Conservation (phyloP, 2,888 invertebrate species). For the Oxyteleia sp. region DNA sequence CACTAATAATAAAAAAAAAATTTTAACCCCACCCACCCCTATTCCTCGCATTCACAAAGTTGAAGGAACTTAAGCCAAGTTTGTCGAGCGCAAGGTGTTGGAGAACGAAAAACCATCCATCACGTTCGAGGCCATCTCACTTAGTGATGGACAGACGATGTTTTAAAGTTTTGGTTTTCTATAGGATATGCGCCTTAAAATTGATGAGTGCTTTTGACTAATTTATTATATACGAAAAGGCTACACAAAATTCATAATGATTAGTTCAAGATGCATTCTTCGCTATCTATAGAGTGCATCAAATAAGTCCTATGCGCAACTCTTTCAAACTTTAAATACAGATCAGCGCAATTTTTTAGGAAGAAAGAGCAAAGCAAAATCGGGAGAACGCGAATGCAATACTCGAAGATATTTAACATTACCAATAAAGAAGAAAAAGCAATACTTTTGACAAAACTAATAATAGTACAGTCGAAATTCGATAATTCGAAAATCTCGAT, state of each 20-base stretch:
- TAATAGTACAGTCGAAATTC: too few species aligned
- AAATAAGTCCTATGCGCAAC: constrained; percentile 18
- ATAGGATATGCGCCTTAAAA: constrained; percentile 82
- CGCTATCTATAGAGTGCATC: constrained; percentile 9
- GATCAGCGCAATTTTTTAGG: constrained; percentile 1
- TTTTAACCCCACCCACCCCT: neutral
- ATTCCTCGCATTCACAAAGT: neutral
- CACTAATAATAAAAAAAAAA: too few species aligned
- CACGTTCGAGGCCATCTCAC: constrained; percentile 85
- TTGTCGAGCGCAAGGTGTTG: constrained; percentile 66
- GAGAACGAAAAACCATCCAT: constrained; percentile 86
- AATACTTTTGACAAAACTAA: too few species aligned
- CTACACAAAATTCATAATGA: constrained; percentile 85
- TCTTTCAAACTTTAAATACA: constrained; percentile 10
- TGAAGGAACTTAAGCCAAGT: constrained; percentile 44
- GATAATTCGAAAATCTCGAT: too few species aligned
- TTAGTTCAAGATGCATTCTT: constrained; percentile 57
- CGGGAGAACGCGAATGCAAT: too few species aligned
- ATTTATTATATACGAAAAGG: constrained; percentile 85
- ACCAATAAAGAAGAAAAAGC: too few species aligned
- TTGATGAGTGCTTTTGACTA: constrained; percentile 87
- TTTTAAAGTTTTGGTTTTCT: constrained; percentile 78
- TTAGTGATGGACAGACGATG: constrained; percentile 76
- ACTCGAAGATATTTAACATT: too few species aligned
- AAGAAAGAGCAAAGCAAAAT: too few species aligned